These are phyloP conservation scores for Chelon labrosus DNA, from an alignment of 2,797 vertebrate genomes.

Conservation along the genomic window DNA sequence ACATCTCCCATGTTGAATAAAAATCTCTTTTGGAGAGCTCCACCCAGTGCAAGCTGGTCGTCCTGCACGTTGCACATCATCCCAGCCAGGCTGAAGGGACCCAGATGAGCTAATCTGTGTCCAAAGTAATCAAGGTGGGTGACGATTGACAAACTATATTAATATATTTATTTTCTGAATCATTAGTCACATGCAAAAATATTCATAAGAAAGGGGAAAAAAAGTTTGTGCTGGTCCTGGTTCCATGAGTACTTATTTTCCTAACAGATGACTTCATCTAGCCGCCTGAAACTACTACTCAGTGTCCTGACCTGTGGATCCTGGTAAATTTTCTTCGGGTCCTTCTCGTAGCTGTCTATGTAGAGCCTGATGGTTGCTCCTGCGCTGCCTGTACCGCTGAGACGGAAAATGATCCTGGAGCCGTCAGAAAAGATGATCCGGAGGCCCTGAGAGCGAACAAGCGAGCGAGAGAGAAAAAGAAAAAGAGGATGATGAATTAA, in stretches of 20 bases:
- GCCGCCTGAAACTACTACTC: slow-evolving; percentile 20
- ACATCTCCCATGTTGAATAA: slow-evolving; percentile 44
- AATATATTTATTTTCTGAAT: background rate
- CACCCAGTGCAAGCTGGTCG: slow-evolving; percentile 31
- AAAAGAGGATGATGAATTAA: slow-evolving; percentile 26
- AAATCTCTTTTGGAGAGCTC: slow-evolving; percentile 38
- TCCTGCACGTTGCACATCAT: slow-evolving; percentile 19
- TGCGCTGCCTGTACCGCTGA: slow-evolving; percentile 97
- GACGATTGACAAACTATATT: slow-evolving; percentile 10
- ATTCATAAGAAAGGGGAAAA: background rate
- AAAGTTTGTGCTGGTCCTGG: slow-evolving; percentile 2
- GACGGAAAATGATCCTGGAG: slow-evolving; percentile 96
- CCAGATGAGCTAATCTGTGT: slow-evolving; percentile 21
- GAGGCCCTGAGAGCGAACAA: slow-evolving; percentile 86
- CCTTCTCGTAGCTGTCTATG: slow-evolving; percentile 98
- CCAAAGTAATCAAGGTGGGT: background rate
- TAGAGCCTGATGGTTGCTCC: slow-evolving; percentile 96
- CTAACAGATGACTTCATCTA: slow-evolving; percentile 46
- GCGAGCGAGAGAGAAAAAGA: slow-evolving; percentile 3
- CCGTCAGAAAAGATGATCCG: slow-evolving; percentile 96
- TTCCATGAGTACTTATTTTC: slow-evolving; percentile 27
- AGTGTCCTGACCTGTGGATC: slow-evolving; percentile 91
- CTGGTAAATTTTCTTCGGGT: slow-evolving; percentile 90
- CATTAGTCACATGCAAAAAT: slow-evolving; percentile 5
- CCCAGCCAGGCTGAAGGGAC: slow-evolving; percentile 19